These are phyloP conservation scores for Gerris lacustris DNA, from an alignment of 2,888 invertebrate species.

Conservation along the genomic window DNA sequence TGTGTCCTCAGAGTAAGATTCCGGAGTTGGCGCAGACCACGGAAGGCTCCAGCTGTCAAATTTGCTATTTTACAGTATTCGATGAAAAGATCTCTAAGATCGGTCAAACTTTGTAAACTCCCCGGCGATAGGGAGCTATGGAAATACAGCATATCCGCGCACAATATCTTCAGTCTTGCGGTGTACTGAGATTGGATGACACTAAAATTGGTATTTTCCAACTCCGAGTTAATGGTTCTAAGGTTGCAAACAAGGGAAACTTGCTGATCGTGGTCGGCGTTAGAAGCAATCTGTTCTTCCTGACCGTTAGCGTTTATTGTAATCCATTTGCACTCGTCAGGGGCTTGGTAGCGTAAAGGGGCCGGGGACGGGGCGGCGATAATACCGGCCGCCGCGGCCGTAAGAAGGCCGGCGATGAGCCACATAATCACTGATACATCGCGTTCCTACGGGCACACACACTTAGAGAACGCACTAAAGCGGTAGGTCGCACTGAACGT, in stretches of 20 bases:
- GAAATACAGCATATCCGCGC: constrained; percentile 67
- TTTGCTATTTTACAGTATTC: constrained; percentile 75
- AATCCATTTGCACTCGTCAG: constrained; percentile 70
- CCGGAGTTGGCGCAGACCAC: constrained; percentile 61
- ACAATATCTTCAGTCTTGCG: constrained; percentile 59
- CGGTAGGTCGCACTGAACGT: constrained; percentile 22
- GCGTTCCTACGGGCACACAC: constrained; percentile 19
- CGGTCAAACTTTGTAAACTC: constrained; percentile 61
- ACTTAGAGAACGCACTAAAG: constrained; percentile 27
- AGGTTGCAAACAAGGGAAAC: constrained; percentile 61
- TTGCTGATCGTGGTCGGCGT: constrained; percentile 38
- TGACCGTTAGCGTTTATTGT: constrained; percentile 48
- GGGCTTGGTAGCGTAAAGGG: constrained; percentile 58
- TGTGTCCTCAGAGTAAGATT: constrained; percentile 70
- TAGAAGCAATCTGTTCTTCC: constrained; percentile 35
- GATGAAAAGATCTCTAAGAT: constrained; percentile 62
- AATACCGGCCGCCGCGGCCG: constrained; percentile 45
- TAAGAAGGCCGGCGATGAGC: neutral
- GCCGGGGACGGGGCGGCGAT: constrained; percentile 46
- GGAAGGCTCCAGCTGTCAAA: constrained; percentile 68
- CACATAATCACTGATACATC: constrained; percentile 17
- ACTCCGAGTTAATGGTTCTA: constrained; percentile 65
- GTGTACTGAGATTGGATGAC: constrained; percentile 72
- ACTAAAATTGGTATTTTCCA: constrained; percentile 70
- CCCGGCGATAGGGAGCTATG: constrained; percentile 66